Base-by-base conservation (phyloP, 2,797 vertebrate genomes). In the Melanotaenia pygmaea region DNA sequence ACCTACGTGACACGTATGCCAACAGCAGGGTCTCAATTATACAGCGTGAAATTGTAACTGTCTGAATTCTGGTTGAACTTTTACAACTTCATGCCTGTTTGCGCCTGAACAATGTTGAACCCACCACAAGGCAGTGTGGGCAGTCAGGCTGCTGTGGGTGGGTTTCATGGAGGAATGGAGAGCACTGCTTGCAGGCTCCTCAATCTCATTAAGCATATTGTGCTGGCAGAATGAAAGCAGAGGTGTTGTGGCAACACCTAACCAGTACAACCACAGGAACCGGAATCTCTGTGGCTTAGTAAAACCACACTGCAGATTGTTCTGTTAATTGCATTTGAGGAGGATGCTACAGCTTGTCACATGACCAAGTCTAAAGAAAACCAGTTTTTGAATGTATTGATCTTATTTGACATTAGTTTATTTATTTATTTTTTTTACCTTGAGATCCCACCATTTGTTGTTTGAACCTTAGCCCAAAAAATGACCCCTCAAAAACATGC, bases 151-250 rank as follows among this genome's bases (percentile, higher is more conserved):
- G 70, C 72, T 53, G 70, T 70, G 72, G 83, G 85, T 82, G 87
- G 84, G 51, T 71, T 70, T 45, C 26, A 63, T 50, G 59, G 61
- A 70, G 67, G 80, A 63, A 82, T 56, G 47, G 59, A 72, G 71
- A 83, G 63, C 26, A 50, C 53, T 9, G 85, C 85, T 83, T 14
- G 67, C 79, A 86, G 83, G 79, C 81, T 70, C 51, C 64, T 60
- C 74, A 91, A 91, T 93, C 88, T 88, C 76, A 85, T 91, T 90
- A 86, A 78, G 75, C 67, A 57, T 73, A 74, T 83, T 86, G 76
- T 88, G 84, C 76, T 82, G 67, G 67, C 62, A 80, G 80, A 86
- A 84, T 90, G 75, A 87, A 88, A 81, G 89, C 87, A 86, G 89
- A 90, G 85, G 86, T 88, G 84, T 84, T 80, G 65, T 90, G 91